These are phyloP conservation scores for Gobio gobio DNA, from an alignment of 2,113 vertebrate genomes.

Conservation along the genomic window DNA sequence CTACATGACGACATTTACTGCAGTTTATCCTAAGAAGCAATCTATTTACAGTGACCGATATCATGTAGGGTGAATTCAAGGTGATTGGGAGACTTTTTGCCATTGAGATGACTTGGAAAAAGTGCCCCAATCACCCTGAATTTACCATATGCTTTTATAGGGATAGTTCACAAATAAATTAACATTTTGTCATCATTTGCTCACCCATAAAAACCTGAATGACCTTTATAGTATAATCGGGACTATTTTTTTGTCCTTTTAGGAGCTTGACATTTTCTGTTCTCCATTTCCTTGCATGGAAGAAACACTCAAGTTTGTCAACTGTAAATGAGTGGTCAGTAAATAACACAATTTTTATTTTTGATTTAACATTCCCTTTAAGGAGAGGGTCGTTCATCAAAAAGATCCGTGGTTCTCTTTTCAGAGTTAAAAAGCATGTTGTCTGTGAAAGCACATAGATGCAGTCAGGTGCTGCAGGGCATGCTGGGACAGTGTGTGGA, in stretches of 20 bases:
- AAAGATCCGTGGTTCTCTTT: not conserved
- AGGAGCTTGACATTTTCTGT: not conserved
- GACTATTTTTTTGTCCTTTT: not conserved
- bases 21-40: not conserved
- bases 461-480: slow-evolving; percentile 12
- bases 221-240: not conserved
- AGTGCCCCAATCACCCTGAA: no score
- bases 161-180: no score
- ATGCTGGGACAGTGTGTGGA: slow-evolving; percentile 39
- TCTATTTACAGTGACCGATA: not conserved
- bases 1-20: not conserved
- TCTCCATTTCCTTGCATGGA: no score
- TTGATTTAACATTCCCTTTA: not conserved
- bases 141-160: not conserved
- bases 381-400: not conserved
- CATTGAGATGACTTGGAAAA: no score
- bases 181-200: not conserved
- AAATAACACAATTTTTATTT: not conserved
- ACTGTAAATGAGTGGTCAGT: not conserved
- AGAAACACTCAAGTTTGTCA: not conserved
- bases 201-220: not conserved
- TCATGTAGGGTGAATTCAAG: no score
- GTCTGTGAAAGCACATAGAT: slow-evolving; percentile 17
- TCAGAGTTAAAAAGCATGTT: not conserved
- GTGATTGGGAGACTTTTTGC: no score